A percentile compares a stretch with the other conserved stretches of the same genome.
phyloP scores from a whole-genome alignment of 2,797 vertebrate species.

The Odontamblyopus lacepedii region DNA sequence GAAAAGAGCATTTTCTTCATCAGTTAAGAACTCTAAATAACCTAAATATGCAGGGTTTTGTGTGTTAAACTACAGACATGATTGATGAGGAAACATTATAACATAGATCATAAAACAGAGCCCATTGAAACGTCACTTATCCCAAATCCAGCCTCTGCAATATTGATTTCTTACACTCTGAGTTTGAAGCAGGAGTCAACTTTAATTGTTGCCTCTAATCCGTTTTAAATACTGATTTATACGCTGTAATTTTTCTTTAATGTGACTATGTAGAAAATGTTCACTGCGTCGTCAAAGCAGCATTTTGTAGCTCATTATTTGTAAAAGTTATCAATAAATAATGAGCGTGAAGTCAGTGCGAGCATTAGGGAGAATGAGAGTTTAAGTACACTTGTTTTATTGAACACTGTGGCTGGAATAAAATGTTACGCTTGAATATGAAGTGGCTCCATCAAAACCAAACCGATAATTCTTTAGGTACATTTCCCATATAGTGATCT shows the following conservation, averaged over 20 bases:
- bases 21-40: too few relatives aligned
- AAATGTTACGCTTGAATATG: too few relatives aligned
- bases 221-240: neutral
- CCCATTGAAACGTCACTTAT: conserved; percentile 51
- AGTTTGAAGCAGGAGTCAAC: conserved; percentile 28
- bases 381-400: too few relatives aligned
- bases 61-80: too few relatives aligned
- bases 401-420: too few relatives aligned
- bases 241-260: neutral
- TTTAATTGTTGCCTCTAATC: neutral
- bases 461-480: too few relatives aligned
- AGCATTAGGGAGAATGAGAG: too few relatives aligned
- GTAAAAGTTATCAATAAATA: neutral
- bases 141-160: conserved; percentile 32
- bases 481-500: too few relatives aligned
- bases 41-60: too few relatives aligned
- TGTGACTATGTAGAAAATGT: neutral
- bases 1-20: too few relatives aligned
- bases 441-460: too few relatives aligned
- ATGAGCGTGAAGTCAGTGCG: neutral
- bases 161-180: conserved; percentile 46
- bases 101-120: neutral
- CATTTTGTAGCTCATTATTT: neutral
- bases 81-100: too few relatives aligned
- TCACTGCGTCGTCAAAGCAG: neutral